A percentile compares a stretch with the other conserved stretches of the same genome.
These are phyloP conservation scores for Artemia sinica DNA, from an alignment of 2,888 invertebrate species.

Conservation along the genomic window DNA sequence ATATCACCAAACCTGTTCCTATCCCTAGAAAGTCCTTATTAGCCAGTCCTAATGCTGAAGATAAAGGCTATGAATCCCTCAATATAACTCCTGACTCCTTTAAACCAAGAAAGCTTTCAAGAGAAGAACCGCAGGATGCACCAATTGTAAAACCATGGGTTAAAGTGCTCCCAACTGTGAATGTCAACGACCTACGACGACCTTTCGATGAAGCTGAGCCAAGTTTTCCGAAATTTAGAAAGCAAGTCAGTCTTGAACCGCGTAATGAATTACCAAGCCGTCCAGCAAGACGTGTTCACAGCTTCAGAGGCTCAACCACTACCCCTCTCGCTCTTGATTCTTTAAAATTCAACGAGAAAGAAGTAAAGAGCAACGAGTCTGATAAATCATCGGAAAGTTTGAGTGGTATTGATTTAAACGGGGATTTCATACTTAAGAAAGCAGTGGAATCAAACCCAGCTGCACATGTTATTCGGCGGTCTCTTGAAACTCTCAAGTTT, in stretches of 20 bases:
- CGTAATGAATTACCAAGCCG: background rate
- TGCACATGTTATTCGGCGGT: conserved; percentile 16
- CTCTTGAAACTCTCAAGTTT: conserved; percentile 19
- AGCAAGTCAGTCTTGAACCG: background rate
- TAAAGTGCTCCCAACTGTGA: background rate
- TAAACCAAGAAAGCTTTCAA: background rate
- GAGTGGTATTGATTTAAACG: conserved; percentile 17
- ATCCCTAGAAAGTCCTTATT: background rate
- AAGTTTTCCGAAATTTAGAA: background rate
- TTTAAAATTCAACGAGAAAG: background rate
- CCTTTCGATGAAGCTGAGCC: background rate
- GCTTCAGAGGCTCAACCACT: conserved; percentile 16
- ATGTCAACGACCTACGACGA: background rate
- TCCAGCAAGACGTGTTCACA: conserved; percentile 15
- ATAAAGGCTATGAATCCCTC: conserved; percentile 20
- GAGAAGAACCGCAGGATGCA: background rate
- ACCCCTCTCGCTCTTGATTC: conserved; percentile 4
- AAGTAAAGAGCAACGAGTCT: background rate
- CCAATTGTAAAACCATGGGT: background rate
- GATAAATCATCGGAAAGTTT: conserved; percentile 13
- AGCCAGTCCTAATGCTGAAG: conserved; percentile 2
- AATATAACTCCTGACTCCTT: conserved; percentile 17
- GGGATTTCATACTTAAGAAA: conserved; percentile 21
- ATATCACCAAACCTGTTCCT: background rate
- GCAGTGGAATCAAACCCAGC: conserved; percentile 5